Conservation (phyloP, 2,888 invertebrate species). For the Steromphala cineraria region DNA sequence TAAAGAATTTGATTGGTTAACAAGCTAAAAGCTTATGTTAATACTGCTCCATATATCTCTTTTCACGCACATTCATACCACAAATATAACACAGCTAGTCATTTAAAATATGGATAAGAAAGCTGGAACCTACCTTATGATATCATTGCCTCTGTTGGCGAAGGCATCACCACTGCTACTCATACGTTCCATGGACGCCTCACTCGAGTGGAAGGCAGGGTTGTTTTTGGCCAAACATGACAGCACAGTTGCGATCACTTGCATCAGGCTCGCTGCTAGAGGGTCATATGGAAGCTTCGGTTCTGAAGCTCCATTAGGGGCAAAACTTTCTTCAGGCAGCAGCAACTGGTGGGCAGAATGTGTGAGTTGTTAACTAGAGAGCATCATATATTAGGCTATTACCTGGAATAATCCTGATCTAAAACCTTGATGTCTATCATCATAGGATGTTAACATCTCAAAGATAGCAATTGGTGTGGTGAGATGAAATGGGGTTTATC, state of each 20-base stretch:
- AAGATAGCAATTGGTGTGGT: too few relatives aligned
- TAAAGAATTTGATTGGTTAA: too few relatives aligned
- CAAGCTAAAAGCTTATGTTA: too few relatives aligned
- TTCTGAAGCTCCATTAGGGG: background rate
- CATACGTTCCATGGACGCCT: slow-evolving; percentile 68
- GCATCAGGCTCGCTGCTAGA: slow-evolving; percentile 69
- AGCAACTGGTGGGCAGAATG: slow-evolving; percentile 16
- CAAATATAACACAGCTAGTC: too few relatives aligned
- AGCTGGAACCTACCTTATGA: slow-evolving; percentile 69
- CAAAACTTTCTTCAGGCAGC: slow-evolving; percentile 21
- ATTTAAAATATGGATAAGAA: background rate
- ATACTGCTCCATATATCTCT: too few relatives aligned
- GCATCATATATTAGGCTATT: background rate
- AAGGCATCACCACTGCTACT: slow-evolving; percentile 67
- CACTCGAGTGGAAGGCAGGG: slow-evolving; percentile 64
- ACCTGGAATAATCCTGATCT: too few relatives aligned
- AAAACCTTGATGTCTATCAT: too few relatives aligned
- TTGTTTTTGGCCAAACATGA: slow-evolving; percentile 70
- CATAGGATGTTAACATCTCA: too few relatives aligned
- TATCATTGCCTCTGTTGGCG: slow-evolving; percentile 70
- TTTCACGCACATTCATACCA: too few relatives aligned
- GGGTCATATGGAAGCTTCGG: slow-evolving; percentile 71
- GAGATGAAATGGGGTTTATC: too few relatives aligned
- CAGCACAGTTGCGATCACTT: slow-evolving; percentile 64
- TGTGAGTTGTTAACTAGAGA: background rate